Percentiles rank a stretch among this genome's conserved stretches.
Conservation (phyloP, 2,888 invertebrate genomes). For the Drosophila suboccidentalis region DNA sequence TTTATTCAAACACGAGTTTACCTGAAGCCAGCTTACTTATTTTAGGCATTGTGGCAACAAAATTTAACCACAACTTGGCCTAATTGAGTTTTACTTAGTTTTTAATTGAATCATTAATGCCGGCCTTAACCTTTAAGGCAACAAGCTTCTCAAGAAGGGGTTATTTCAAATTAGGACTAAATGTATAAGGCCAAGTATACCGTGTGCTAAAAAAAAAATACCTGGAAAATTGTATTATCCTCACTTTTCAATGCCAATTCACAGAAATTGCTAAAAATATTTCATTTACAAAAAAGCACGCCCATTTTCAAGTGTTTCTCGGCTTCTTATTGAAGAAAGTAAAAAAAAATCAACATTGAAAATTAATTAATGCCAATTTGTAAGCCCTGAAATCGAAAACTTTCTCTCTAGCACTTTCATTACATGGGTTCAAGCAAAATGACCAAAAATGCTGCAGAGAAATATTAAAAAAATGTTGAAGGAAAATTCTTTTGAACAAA, state of each 20-base stretch:
- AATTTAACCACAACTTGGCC: constrained; percentile 27
- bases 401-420: constrained; percentile 63
- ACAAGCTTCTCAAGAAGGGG: constrained; percentile 1
- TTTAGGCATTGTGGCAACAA: constrained; percentile 16
- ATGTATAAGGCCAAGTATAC: neutral
- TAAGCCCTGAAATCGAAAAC: constrained; percentile 76
- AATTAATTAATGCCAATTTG: constrained; percentile 79
- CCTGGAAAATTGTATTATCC: constrained; percentile 6
- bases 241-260: neutral
- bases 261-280: constrained; percentile 52
- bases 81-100: constrained; percentile 53
- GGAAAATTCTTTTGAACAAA: constrained; percentile 61
- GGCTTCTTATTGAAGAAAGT: constrained; percentile 1
- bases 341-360: constrained; percentile 64
- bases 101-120: constrained; percentile 50
- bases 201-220: constrained; percentile 8
- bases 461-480: constrained; percentile 4
- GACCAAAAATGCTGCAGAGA: constrained; percentile 35
- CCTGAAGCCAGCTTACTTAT: neutral
- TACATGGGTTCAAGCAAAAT: constrained; percentile 68
- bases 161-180: constrained; percentile 26
- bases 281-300: constrained; percentile 39
- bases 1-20: neutral
- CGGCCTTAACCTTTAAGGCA: constrained; percentile 3
- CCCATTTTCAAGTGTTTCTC: constrained; percentile 36